Percentiles rank a stretch among this genome's conserved stretches.
Evolutionary conservation across 2,888 invertebrate genomes (phyloP).

Genomic region (Capitulum mitella): DNA sequence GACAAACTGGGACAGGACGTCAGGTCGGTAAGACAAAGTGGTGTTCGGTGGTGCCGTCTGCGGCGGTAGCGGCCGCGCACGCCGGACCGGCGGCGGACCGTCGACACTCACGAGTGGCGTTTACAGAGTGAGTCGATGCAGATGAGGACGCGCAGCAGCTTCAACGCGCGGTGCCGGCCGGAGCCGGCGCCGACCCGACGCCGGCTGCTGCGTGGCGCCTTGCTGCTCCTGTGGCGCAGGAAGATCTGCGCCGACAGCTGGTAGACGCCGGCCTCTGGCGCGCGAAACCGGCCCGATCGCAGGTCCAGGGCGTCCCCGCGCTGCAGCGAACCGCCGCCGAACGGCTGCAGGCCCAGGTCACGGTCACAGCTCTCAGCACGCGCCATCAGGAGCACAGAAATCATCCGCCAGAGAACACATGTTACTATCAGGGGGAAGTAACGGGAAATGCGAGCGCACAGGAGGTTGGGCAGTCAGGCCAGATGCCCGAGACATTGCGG

Average conservation of each 20-base stretch:
- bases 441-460: too few species aligned
- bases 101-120: not conserved
- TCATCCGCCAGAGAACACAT: too few species aligned
- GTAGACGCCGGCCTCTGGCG: conserved; percentile 11
- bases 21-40: too few species aligned
- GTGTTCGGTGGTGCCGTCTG: too few species aligned
- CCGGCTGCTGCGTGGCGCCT: not conserved
- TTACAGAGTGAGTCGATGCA: not conserved
- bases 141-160: not conserved
- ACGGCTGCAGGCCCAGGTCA: not conserved
- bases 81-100: too few species aligned
- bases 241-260: conserved; percentile 11
- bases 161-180: not conserved
- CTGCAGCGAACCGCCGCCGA: conserved; percentile 6
- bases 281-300: not conserved
- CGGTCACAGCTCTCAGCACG: too few species aligned
- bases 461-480: too few species aligned
- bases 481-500: too few species aligned
- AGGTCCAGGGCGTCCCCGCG: not conserved
- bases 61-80: too few species aligned
- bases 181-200: not conserved
- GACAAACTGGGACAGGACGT: too few species aligned
- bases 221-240: not conserved
- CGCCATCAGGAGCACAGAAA: too few species aligned
- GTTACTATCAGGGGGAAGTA: too few species aligned